Base-by-base conservation (phyloP, 2,888 invertebrate species). In the Ophioninae sp. region DNA sequence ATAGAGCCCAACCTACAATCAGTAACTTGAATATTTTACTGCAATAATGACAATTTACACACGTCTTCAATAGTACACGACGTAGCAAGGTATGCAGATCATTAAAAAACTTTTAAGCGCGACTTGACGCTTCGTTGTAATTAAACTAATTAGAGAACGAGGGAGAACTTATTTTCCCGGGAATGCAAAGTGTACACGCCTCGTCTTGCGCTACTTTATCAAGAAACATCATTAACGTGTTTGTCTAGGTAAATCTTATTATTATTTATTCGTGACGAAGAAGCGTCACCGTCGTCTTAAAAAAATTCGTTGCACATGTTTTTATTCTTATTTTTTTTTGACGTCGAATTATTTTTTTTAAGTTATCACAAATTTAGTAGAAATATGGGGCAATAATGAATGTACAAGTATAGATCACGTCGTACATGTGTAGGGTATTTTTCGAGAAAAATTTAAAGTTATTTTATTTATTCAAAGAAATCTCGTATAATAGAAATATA, bases 71-170 rank as follows among this genome's bases (percentile, higher is more conserved):
- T 39, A 37, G 41, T 23, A 59, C 41, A n/a, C 44, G 59, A 30
- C 13, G 13, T 13, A 50, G 6, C 64, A 68, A 67, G 72, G 81
- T 82, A 83, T 83, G 64, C 85, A 81, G 81, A 84, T 86, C 85
- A 78, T 86, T 86, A 86, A 84, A 68, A 68, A 85, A 84, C 81
- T 86, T 83, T 73, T 30, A 62, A 80, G 65, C 62, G 41, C 57
- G 41, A 62, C 61, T 74, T 56, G 65, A 65, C 62, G 57, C 69
- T 64, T 78, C 74, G 64, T 65, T 50, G 78, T 78, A 81, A 83
- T 83, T 83, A 83, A 70, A 80, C 65, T 81, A 81, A 81, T 83
- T 83, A 74, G 77, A 67, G 69, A 30, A 41, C 59, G 23, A 39
- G 39, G 7, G 62, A 21, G 30, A 62, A 41, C 20, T 76, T 44